Evolutionary conservation across 1,140 invertebrate genomes (phyloP).

Genomic region (Psix sp.): DNA sequence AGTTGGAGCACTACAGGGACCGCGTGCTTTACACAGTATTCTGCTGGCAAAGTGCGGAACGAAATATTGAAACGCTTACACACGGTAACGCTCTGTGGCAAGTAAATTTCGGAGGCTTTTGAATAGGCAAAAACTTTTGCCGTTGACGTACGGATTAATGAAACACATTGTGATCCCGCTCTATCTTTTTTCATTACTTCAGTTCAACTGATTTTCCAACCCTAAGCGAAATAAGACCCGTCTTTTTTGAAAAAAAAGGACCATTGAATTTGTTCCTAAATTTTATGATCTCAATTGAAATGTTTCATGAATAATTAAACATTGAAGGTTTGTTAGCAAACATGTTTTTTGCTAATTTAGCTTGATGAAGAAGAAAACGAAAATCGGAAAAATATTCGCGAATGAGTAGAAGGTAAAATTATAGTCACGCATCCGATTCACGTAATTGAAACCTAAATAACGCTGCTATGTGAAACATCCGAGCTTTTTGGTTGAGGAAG

Average conservation of each 20-base stretch:
- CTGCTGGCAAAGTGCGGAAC: constrained; percentile 32
- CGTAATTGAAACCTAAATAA: constrained; percentile 48
- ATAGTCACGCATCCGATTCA: constrained; percentile 33
- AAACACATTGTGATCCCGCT: constrained; percentile 21
- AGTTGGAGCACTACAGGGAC: constrained; percentile 35
- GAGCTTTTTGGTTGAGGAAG: constrained; percentile 2
- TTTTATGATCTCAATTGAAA: neutral
- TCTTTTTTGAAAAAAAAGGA: neutral
- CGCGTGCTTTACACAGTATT: constrained; percentile 27
- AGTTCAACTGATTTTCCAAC: constrained; percentile 25
- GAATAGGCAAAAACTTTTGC: constrained; percentile 19
- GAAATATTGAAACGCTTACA: constrained; percentile 42
- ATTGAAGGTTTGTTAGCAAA: neutral
- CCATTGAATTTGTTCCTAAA: neutral
- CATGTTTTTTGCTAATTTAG: constrained; percentile 4
- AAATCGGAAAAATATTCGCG: constrained; percentile 25
- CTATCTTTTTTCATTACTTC: constrained; percentile 15
- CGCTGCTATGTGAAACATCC: constrained; percentile 19
- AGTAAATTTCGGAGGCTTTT: constrained; percentile 38
- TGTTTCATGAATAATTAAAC: neutral
- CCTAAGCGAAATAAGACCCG: neutral
- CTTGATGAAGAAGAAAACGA: constrained; percentile 5
- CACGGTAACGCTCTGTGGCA: constrained; percentile 12
- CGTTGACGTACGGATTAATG: constrained; percentile 34
- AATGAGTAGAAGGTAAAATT: constrained; percentile 30